These are phyloP conservation scores for Formica selysi DNA, from an alignment of 1,140 invertebrate genomes.

Conservation along the genomic window DNA sequence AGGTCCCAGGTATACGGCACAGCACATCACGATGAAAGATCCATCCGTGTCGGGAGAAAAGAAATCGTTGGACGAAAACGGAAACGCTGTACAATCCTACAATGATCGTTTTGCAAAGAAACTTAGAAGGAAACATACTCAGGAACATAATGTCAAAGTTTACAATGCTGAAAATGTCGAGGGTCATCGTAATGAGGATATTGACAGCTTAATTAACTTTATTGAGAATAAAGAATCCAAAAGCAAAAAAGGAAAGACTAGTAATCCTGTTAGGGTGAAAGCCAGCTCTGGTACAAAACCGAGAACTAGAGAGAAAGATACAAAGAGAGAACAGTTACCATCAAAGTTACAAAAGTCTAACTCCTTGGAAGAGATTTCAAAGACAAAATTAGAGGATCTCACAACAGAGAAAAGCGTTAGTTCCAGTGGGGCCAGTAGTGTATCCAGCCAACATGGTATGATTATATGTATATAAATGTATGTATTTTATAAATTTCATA, in stretches of 20 bases:
- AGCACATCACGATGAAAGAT: conserved; percentile 80
- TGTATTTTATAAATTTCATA: background rate
- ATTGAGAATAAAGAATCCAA: conserved; percentile 86
- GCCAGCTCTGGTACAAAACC: conserved; percentile 82
- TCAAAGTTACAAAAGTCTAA: conserved; percentile 88
- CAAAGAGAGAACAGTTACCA: conserved; percentile 84
- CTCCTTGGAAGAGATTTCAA: conserved; percentile 91
- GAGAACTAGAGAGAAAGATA: conserved; percentile 83
- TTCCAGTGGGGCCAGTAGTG: conserved; percentile 81
- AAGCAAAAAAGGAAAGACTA: conserved; percentile 81
- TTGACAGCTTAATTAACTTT: conserved; percentile 86
- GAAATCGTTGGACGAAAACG: conserved; percentile 90
- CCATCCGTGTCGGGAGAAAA: conserved; percentile 81
- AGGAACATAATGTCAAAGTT: conserved; percentile 89
- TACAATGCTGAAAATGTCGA: conserved; percentile 89
- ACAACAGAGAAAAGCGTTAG: conserved; percentile 85
- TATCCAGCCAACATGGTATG: conserved; percentile 83
- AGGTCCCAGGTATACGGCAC: conserved; percentile 79
- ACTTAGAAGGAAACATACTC: conserved; percentile 86
- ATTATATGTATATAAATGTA: background rate
- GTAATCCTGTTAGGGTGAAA: conserved; percentile 82
- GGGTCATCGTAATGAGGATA: conserved; percentile 89
- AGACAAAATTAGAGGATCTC: conserved; percentile 90
- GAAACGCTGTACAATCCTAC: conserved; percentile 88
- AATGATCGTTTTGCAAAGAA: conserved; percentile 83